Conservation (phyloP, 2,888 invertebrate species). For the Lithosia quadra region DNA sequence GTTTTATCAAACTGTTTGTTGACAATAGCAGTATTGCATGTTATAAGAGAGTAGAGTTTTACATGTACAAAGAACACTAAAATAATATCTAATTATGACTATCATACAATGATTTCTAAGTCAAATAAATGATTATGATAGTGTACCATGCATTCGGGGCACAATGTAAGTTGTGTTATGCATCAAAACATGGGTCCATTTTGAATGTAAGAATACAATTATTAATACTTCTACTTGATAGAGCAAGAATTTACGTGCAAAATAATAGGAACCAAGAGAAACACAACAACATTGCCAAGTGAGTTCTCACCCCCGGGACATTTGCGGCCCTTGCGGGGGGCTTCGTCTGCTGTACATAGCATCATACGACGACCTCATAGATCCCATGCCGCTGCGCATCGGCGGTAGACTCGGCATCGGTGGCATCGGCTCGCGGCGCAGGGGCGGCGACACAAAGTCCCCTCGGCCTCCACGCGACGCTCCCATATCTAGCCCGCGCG, state of each 20-base stretch:
- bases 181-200: neutral
- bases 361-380: constrained; percentile 91
- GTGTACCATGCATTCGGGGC: constrained; percentile 7
- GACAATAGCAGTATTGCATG: neutral
- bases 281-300: constrained; percentile 45
- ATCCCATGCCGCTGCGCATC: constrained; percentile 88
- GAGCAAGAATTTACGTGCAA: constrained; percentile 6
- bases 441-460: constrained; percentile 91
- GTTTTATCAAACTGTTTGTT: constrained; percentile 10
- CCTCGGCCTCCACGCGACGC: constrained; percentile 86
- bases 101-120: constrained; percentile 4
- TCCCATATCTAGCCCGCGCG: constrained; percentile 85
- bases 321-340: constrained; percentile 88
- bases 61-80: neutral
- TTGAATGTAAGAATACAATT: neutral
- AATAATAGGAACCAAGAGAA: constrained; percentile 21
- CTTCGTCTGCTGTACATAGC: constrained; percentile 94
- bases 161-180: constrained; percentile 25
- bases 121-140: neutral
- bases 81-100: neutral
- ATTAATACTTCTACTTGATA: constrained; percentile 19
- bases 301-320: constrained; percentile 83
- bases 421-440: constrained; percentile 92
- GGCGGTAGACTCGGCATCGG: constrained; percentile 92
- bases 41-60: neutral